Evolutionary conservation across 2,888 invertebrate species (phyloP).

Genomic region (Microctonus hyperodae): DNA sequence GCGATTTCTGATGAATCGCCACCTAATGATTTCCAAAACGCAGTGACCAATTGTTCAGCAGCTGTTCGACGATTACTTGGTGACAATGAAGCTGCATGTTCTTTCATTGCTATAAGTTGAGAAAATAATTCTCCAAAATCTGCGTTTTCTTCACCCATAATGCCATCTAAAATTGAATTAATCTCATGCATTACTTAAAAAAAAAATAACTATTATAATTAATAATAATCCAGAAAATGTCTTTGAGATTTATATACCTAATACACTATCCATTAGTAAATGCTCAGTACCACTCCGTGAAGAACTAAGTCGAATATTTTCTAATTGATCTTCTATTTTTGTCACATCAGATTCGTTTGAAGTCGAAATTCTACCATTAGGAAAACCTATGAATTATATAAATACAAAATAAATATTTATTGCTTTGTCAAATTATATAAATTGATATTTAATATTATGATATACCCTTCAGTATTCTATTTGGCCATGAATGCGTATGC

Average conservation of each 20-base stretch:
- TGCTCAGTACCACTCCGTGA: conserved; percentile 46
- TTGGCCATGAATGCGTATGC: conserved; percentile 77
- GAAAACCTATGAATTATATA: conserved; percentile 17
- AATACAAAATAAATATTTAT: background rate
- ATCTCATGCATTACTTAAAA: background rate
- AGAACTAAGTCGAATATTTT: conserved; percentile 48
- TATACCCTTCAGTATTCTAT: conserved; percentile 70
- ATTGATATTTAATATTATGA: background rate
- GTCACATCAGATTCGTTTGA: conserved; percentile 42
- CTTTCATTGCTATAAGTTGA: conserved; percentile 73
- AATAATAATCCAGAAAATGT: background rate
- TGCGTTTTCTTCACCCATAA: conserved; percentile 58
- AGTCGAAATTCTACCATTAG: conserved; percentile 39
- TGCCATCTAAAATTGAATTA: conserved; percentile 49
- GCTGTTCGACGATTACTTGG: conserved; percentile 72
- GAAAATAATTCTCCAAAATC: conserved; percentile 73
- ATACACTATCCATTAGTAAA: conserved; percentile 53
- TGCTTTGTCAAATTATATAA: background rate
- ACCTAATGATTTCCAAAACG: conserved; percentile 79
- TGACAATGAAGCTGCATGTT: conserved; percentile 70
- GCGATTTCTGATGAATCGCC: conserved; percentile 75
- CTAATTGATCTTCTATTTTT: conserved; percentile 53
- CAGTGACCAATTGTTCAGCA: conserved; percentile 76
- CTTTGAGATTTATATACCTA: conserved; percentile 44
- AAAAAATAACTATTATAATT: background rate